Evolutionary conservation across 2,888 invertebrate species (phyloP).

Genomic region (Lacanobia oleracea): DNA sequence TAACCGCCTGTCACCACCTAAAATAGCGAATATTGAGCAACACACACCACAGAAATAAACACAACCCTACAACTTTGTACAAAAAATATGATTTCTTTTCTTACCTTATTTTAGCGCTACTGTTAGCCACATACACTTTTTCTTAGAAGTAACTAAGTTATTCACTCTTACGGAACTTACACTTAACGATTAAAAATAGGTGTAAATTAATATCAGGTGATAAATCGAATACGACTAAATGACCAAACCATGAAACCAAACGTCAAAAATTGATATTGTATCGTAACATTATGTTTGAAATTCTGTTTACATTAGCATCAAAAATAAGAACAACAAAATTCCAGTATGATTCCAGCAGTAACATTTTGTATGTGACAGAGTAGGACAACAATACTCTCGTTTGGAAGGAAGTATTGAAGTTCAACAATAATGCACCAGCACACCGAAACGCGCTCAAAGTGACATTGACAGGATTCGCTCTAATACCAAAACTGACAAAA

Average conservation of each 20-base stretch:
- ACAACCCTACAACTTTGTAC: constrained; percentile 27
- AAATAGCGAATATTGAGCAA: constrained; percentile 83
- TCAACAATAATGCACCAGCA: rapidly evolving
- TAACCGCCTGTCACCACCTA: constrained; percentile 79
- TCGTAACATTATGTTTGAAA: neutral
- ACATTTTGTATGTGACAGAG: constrained; percentile 5
- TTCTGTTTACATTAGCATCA: constrained; percentile 26
- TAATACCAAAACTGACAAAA: neutral
- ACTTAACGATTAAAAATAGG: constrained; percentile 42
- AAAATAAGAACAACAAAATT: constrained; percentile 24
- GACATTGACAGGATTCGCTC: constrained; percentile 27
- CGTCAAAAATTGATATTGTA: constrained; percentile 32
- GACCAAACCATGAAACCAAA: constrained; percentile 23
- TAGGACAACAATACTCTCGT: neutral
- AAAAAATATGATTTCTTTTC: constrained; percentile 26
- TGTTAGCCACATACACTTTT: constrained; percentile 40
- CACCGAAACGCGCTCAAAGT: constrained; percentile 12
- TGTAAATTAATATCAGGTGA: constrained; percentile 66
- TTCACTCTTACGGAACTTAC: constrained; percentile 23
- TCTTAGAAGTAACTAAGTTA: constrained; percentile 15
- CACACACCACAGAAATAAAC: constrained; percentile 64
- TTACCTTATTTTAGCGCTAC: constrained; percentile 46
- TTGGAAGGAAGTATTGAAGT: neutral
- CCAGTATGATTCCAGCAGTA: constrained; percentile 6
- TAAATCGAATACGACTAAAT: constrained; percentile 42